Evolutionary conservation across 2,797 vertebrate genomes (phyloP), one percentile per base, ranked within the genome.

Genomic region (Corythornis leucogaster): DNA sequence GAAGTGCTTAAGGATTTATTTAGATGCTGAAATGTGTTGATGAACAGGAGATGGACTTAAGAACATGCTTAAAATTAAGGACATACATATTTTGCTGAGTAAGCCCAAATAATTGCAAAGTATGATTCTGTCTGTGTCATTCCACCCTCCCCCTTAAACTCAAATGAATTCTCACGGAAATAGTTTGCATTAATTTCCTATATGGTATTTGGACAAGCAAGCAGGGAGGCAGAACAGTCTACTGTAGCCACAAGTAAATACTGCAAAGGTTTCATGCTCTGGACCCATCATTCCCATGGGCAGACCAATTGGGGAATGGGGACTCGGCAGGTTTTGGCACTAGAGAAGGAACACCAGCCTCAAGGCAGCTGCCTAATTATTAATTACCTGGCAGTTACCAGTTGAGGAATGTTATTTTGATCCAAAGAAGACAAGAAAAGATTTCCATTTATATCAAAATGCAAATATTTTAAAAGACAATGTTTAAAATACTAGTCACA

Each of bases 161-260:
- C 26, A 83, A 77, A 84, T 45, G 42, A 77, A 91, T 66, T 8
- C 15, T 69, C 28, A 40, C 6, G 3, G 74, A 83, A 86, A 61
- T 89, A 83, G 58, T 88, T 80, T 77, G 42, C 43, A 84, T 78
- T 84, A 15, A 74, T 84, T 89, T 86, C 57, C 75, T 33, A 43
- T 48, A 30, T 15, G 25, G 40, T 82, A 30, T 84, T 73, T 77
- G 61, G 30, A 51, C 31, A 76, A 68, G 50, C 22, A 61, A 59
- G 30, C 40, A 77, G 30, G 51, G 64, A 76, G 31, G 51, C 11
- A 53, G 31, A 28, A 21, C 5, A 26, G 74, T 18, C 42, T 77
- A 1, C 69, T 54, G 22, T 14, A 58, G 58, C 63, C 31, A 66
- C n/a, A 54, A 64, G 22, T 69, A 80, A 83, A 80, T 28, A 61